Conservation (phyloP, 2,888 invertebrate species). For the Diachrysia chrysitis region DNA sequence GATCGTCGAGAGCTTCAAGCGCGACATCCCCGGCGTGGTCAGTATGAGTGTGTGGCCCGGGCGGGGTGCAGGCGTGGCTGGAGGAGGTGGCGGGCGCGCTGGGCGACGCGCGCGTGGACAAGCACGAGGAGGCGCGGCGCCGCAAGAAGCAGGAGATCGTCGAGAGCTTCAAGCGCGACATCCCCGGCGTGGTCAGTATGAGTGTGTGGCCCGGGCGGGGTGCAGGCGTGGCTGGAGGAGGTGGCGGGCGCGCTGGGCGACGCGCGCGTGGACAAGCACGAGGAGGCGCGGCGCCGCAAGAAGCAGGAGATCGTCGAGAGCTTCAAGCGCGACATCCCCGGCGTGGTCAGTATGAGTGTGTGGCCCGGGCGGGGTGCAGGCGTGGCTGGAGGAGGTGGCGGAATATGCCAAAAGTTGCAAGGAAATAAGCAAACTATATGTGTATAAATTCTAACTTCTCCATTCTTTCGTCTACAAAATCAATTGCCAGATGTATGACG, state of each 20-base stretch:
- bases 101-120: conserved; percentile 98
- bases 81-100: conserved; percentile 96
- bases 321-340: conserved; percentile 98
- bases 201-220: no score
- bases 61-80: conserved; percentile 95
- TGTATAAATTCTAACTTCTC: no score
- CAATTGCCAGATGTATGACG: no score
- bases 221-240: conserved; percentile 90
- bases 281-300: conserved; percentile 97
- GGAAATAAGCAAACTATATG: conserved; percentile 98
- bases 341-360: conserved; percentile 91
- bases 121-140: conserved; percentile 98
- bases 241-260: conserved; percentile 97
- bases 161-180: conserved; percentile 98
- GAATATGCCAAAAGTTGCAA: no score
- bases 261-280: conserved; percentile 99
- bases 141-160: conserved; percentile 99
- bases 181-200: conserved; percentile 95
- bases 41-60: conserved; percentile 92
- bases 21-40: conserved; percentile 74
- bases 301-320: conserved; percentile 99
- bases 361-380: no score
- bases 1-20: no score
- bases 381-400: conserved; percentile 93
- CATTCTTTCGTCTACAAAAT: no score